Base-by-base conservation (phyloP, 1,140 invertebrate genomes). In the Drosophila triauraria region DNA sequence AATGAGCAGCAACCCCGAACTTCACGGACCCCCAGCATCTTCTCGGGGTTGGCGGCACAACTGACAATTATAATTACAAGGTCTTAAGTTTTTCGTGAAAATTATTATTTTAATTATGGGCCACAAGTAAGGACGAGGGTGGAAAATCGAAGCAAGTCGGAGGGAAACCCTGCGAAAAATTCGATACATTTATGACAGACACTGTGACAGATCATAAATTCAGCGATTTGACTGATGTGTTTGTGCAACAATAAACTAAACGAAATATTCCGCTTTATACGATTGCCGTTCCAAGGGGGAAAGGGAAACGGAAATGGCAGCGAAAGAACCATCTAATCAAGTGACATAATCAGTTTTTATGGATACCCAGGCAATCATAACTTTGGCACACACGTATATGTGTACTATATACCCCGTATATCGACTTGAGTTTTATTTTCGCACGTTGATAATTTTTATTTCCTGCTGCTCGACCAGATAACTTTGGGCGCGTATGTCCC, bases 21-120 rank as follows among this genome's bases (percentile, higher is more conserved):
- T 67, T 10, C 40, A n/a, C 5, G 30, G 27, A 32, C 51, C 44
- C 40, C 3, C 23, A 57, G 43, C 50, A 32, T 58, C 59, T 63
- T 64, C 20, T 71, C 20, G 63, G 85, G 85, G 81, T 85, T 81
- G 85, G 51, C 13, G n/a, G 69, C 68, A 67, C 77, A 86, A 90
- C 85, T 90, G 85, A 90, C 85, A 88, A 90, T 90, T 88, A 88
- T 90, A 88, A 88, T 88, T 88, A 88, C 85, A 90, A 79, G 70
- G 85, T 90, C 85, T 88, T 88, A 90, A 85, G 85, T 85, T 88
- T 88, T 88, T 84, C 84, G 65, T 88, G 75, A 88, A 88, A 85
- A 88, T 88, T 88, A 88, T 88, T 90, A 88, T 87, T 87, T 88
- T 88, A 88, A 88, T 88, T 88, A 86, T 76, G 83, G 64, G 61